Evolutionary conservation across 2,888 invertebrate species (phyloP), one percentile per base, ranked within the genome.

Genomic region (Volucella zonaria): DNA sequence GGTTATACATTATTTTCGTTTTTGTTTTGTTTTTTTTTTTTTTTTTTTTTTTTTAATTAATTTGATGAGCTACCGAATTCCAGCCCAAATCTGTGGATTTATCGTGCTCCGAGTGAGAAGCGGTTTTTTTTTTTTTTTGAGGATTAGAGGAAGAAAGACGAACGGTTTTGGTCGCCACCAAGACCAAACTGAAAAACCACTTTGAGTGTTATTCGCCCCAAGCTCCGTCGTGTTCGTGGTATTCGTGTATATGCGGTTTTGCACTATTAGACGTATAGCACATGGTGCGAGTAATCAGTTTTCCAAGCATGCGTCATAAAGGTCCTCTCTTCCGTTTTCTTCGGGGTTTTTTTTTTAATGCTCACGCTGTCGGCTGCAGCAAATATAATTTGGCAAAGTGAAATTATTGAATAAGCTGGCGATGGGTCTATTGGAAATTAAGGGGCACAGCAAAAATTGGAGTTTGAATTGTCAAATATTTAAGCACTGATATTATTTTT

Each of bases 281-380:
- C 85, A 85, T 85, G 85, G 81, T 81, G 51, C 76, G 71, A 81
- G 80, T 85, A 85, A 81, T 81, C 76, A 81, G 77, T 76, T 85
- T 85, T 85, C 31, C 81, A 77, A 73, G 42, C 85, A 85, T 85
- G 85, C 85, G 85, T 85, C 62, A 23, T 18, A 49, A 58, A 42
- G 12, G 47, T 45, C 45, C 11, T 45, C 23, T 43, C 18, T 23
- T 12, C 14, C 52, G 14, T 62, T 45, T 62, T 45, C 23, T n/a
- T 85, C 38, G 67, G 23, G 18, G 12, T 42, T 42, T 67, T 61
- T 67, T 42, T 68, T 62, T 71, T 77, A 64, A 64, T 51, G n/a
- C 40, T 18, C 38, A 40, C 49, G 14, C 56, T 45, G n/a, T 47
- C 62, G 47, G 31, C 49, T 31, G 31, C 31, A 62, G 47, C 18